A percentile compares a stretch with the other conserved stretches of the same genome.
phyloP scores from a whole-genome alignment of 2,113 vertebrate species.

The Glaucidium brasilianum region DNA sequence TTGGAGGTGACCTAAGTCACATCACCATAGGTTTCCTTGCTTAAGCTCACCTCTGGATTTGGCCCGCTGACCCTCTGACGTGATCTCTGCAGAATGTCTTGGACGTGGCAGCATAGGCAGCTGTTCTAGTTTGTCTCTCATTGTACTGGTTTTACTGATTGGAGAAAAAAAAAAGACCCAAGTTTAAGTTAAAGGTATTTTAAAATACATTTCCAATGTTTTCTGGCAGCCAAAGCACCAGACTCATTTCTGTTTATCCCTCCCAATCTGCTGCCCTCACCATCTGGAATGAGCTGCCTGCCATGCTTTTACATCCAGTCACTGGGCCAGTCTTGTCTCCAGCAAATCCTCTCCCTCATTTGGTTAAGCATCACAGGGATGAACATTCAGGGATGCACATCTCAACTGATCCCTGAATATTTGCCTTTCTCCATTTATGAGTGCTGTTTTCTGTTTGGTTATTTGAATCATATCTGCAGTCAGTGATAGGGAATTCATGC shows the following conservation, averaged over 20 bases:
- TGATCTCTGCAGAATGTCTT: not conserved
- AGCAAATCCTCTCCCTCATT: not conserved
- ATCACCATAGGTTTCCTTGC: not conserved
- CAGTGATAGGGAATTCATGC: not conserved
- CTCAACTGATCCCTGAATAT: not conserved
- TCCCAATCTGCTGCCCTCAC: not conserved
- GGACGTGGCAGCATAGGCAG: not conserved
- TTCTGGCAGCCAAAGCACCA: not conserved
- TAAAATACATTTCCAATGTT: not conserved
- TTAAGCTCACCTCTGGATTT: not conserved
- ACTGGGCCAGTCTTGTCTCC: not conserved
- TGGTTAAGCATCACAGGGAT: not conserved
- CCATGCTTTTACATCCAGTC: not conserved
- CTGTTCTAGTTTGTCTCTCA: not conserved
- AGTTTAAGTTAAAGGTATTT: not conserved
- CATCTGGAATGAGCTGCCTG: not conserved
- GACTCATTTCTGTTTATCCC: not conserved
- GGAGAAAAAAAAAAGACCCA: not conserved
- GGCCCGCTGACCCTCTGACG: not conserved
- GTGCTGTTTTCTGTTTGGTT: not conserved
- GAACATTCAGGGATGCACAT: not conserved
- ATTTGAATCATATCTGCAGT: not conserved
- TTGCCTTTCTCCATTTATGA: not conserved
- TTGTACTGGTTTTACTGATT: not conserved
- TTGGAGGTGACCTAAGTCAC: not conserved